phyloP scores from a whole-genome alignment of 2,888 invertebrate species.

The Andrena bicolor region DNA sequence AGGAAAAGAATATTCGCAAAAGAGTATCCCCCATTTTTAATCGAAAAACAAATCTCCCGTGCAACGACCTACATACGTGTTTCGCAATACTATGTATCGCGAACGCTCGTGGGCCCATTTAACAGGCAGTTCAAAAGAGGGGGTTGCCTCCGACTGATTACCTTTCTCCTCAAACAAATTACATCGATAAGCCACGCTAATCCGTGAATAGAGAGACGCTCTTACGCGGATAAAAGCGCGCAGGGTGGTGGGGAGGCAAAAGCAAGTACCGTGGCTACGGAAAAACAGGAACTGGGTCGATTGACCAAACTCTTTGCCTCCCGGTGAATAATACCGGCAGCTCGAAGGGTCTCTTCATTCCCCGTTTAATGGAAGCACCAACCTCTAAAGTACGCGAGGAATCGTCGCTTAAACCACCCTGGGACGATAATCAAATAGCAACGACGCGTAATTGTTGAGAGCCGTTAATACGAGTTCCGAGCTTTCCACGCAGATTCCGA shows the following conservation, averaged over 20 bases:
- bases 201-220: conserved; percentile 54
- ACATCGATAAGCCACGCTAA: conserved; percentile 61
- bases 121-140: conserved; percentile 19
- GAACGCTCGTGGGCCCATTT: conserved; percentile 20
- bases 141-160: conserved; percentile 46
- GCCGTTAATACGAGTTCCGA: conserved; percentile 38
- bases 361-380: conserved; percentile 47
- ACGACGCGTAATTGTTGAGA: conserved; percentile 60
- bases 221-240: conserved; percentile 45
- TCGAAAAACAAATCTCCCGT: not conserved
- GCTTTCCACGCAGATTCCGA: conserved; percentile 29
- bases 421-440: conserved; percentile 65
- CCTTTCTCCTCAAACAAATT: conserved; percentile 57
- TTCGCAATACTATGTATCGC: not conserved
- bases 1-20: not conserved
- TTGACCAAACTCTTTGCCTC: conserved; percentile 60
- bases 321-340: conserved; percentile 49
- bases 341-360: conserved; percentile 54
- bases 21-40: not conserved
- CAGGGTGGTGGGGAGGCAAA: conserved; percentile 16
- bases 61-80: not conserved
- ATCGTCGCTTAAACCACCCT: conserved; percentile 39
- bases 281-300: conserved; percentile 63
- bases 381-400: conserved; percentile 14
- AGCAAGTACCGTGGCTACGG: conserved; percentile 44